These are phyloP conservation scores for Drosophila pseudotalamancana DNA, from an alignment of 2,888 invertebrate species.

Conservation along the genomic window DNA sequence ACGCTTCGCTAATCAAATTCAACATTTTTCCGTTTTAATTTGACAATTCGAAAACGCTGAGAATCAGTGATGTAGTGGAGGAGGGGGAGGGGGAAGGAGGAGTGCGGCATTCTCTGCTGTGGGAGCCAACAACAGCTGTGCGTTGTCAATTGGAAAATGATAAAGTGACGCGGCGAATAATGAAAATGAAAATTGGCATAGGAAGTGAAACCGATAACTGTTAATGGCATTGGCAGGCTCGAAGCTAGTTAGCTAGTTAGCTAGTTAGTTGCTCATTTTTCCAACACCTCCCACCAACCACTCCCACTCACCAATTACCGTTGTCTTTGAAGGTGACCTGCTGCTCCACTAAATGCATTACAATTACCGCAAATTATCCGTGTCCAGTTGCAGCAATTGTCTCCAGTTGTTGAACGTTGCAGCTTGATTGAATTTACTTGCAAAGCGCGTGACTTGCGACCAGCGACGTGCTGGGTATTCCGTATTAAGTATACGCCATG, in stretches of 20 bases:
- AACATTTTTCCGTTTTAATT: slow-evolving; percentile 78
- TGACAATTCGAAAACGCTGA: slow-evolving; percentile 67
- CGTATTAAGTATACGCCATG: slow-evolving; percentile 36
- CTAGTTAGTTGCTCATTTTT: slow-evolving; percentile 36
- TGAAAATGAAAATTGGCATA: slow-evolving; percentile 69
- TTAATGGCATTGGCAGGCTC: slow-evolving; percentile 45
- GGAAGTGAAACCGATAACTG: slow-evolving; percentile 56
- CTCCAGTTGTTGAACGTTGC: slow-evolving; percentile 36
- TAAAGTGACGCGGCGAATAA: slow-evolving; percentile 60
- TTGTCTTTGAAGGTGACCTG: slow-evolving; percentile 47
- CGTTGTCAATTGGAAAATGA: slow-evolving; percentile 78
- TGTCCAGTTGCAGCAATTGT: slow-evolving; percentile 67
- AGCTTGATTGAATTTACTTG: slow-evolving; percentile 74
- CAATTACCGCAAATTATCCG: slow-evolving; percentile 72
- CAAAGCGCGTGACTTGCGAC: slow-evolving; percentile 62
- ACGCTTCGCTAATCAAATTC: slow-evolving; percentile 80
- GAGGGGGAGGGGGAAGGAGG: neutral
- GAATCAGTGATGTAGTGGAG: too few species aligned
- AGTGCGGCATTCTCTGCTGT: neutral
- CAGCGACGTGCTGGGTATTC: slow-evolving; percentile 40
- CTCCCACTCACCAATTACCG: neutral
- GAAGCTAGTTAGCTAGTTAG: slow-evolving; percentile 21
- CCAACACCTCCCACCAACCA: neutral
- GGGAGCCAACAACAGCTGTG: slow-evolving; percentile 64
- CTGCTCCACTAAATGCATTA: slow-evolving; percentile 64